These are phyloP conservation scores for Chrysaora quinquecirrha DNA, from an alignment of 30 jellyfish, hydroid and myxozoan genomes.

Conservation along the genomic window DNA sequence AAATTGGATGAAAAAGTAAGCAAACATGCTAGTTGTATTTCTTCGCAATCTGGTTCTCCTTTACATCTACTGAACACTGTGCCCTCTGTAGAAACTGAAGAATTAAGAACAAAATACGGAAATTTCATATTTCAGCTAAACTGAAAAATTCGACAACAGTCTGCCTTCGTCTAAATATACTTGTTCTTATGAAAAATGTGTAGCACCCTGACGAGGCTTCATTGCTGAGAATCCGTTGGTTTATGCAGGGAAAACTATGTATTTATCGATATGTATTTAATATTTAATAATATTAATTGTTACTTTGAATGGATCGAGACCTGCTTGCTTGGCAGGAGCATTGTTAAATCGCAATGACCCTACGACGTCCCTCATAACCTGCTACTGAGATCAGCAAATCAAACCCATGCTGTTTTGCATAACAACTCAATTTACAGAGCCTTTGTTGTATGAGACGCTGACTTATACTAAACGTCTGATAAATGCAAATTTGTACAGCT, in stretches of 20 bases:
- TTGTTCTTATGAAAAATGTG: too few relatives aligned
- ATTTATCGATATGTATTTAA: neutral
- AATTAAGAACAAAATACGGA: too few relatives aligned
- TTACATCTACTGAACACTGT: too few relatives aligned
- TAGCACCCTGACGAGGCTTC: neutral
- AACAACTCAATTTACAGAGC: constrained; percentile 5
- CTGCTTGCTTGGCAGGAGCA: neutral
- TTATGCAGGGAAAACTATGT: neutral
- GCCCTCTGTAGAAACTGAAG: too few relatives aligned
- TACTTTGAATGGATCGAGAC: neutral
- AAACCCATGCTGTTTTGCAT: constrained; percentile 67
- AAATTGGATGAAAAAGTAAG: too few relatives aligned
- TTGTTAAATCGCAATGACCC: neutral
- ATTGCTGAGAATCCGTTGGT: neutral
- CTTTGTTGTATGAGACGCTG: neutral
- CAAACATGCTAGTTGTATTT: too few relatives aligned
- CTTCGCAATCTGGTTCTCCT: too few relatives aligned
- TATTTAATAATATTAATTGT: neutral
- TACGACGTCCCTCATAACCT: constrained; percentile 23
- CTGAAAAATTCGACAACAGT: too few relatives aligned
- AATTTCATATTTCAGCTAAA: too few relatives aligned
- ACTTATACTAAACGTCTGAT: neutral
- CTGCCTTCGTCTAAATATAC: too few relatives aligned
- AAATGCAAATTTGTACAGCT: neutral
- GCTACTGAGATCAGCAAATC: constrained; percentile 67